A percentile compares a stretch with the other conserved stretches of the same genome.
These are phyloP conservation scores for Phenganax marumi DNA, from an alignment of 92 coral and sea anemone genomes.

Conservation along the genomic window DNA sequence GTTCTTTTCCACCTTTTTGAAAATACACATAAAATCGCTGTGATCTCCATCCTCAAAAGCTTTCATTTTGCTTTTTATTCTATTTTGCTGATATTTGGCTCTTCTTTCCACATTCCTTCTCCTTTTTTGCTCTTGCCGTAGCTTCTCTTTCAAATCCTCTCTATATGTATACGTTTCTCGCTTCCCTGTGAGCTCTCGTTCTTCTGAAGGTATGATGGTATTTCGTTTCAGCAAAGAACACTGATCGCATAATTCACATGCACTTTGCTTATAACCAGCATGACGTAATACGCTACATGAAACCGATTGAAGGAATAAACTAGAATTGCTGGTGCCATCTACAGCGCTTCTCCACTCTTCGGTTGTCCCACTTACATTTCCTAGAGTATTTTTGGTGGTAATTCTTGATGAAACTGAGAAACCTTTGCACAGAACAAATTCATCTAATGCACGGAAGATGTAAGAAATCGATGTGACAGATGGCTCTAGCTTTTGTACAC, in stretches of 20 bases:
- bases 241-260: not conserved
- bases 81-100: not conserved
- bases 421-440: slow-evolving; percentile 27
- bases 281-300: slow-evolving; percentile 1
- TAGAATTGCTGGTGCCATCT: not conserved
- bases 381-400: not conserved
- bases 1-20: slow-evolving; percentile 9
- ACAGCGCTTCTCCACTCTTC: slow-evolving; percentile 18
- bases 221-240: not conserved
- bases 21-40: slow-evolving; percentile 34
- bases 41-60: slow-evolving; percentile 42
- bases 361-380: slow-evolving; percentile 1
- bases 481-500: slow-evolving; percentile 8
- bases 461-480: not conserved
- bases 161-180: slow-evolving; percentile 27
- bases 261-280: not conserved
- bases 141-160: slow-evolving; percentile 40
- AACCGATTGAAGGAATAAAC: not conserved
- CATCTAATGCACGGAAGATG: slow-evolving; percentile 1
- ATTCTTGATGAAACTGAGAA: slow-evolving; percentile 13
- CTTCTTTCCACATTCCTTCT: slow-evolving; percentile 43
- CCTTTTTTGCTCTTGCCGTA: slow-evolving; percentile 32
- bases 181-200: not conserved
- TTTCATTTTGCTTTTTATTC: slow-evolving; percentile 35
- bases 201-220: not conserved